Evolutionary conservation across 1,140 invertebrate species (phyloP), one percentile per base, ranked within the genome.

Genomic region (Eupristina koningsbergeri): DNA sequence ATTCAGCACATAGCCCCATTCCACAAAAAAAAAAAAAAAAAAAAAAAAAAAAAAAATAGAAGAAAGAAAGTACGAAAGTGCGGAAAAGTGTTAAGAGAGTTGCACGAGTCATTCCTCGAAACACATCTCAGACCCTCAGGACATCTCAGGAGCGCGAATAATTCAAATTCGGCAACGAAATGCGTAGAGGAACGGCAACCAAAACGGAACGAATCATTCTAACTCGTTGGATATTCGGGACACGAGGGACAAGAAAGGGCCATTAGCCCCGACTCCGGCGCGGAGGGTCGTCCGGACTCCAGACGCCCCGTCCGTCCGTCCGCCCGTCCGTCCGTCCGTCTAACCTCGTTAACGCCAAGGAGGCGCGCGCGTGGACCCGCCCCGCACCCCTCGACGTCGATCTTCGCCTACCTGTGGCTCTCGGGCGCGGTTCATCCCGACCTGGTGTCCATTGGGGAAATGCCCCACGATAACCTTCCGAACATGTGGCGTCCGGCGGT

Each of bases 201-300:
- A 88, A 90, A 89, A 90, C 88, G 87, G 87, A 90, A 89, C 89
- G 89, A 90, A 90, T 90, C 89, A 90, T 90, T 90, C 89, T 89
- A 90, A 90, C 89, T 89, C 85, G 88, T 87, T 85, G 85, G 84
- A 87, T 87, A 90, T 89, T 86, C 89, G 87, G 88, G 88, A 87
- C 89, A 84, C 87, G 86, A 86, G 22, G 53, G 22, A 3, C 53
- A 26, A 13, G 53, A 22, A 58, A 58, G 26, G 53, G 53, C 53
- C 85, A 64, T 64, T 64, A 64, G 63, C 29, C 31, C 19, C 19
- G 63, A 17, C 53, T 58, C 1, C 63, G 63, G 13, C 63, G 63
- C 63, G 29, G 29, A 64, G 29, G 31, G 63, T 64, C 67, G 19
- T 1, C 31, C 67, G 19, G 15, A 7, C 31, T 47, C 71, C 29